Conservation (phyloP, 2,113 vertebrate genomes). For the Limnothrissa miodon region DNA sequence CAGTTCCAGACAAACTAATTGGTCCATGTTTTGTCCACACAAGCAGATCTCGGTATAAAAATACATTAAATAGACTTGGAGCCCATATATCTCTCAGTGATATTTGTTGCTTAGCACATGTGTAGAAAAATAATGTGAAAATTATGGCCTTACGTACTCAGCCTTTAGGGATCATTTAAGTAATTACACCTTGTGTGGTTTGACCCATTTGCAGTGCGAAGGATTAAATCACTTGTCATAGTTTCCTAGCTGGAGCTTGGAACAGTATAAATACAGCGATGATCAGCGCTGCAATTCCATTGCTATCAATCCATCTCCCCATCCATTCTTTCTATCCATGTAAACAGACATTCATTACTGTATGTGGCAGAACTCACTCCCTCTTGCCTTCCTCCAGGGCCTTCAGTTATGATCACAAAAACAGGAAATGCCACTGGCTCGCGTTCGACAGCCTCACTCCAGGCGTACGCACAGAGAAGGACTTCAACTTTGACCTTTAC, state of each 20-base stretch:
- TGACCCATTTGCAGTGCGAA: not conserved
- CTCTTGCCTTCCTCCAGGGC: conserved; percentile 63
- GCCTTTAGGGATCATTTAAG: not conserved
- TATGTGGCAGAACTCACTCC: not conserved
- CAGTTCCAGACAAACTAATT: not conserved
- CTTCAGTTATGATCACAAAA: conserved; percentile 74
- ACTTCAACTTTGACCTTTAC: conserved; percentile 88
- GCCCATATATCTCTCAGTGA: not conserved
- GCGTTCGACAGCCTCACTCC: conserved; percentile 89
- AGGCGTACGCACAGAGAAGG: conserved; percentile 79
- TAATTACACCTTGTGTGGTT: not conserved
- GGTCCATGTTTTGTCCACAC: not conserved
- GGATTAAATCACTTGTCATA: not conserved
- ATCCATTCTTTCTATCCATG: not conserved
- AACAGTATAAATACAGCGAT: not conserved
- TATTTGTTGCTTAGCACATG: not conserved
- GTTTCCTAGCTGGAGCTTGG: not conserved
- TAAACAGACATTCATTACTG: not conserved
- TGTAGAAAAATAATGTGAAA: not conserved
- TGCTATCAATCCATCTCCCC: conserved; percentile 8
- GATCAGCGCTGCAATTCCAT: not conserved
- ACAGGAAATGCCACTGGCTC: conserved; percentile 87
- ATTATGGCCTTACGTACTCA: not conserved
- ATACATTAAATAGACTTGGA: not conserved
- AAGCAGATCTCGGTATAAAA: not conserved